phyloP scores from a whole-genome alignment of 2,888 invertebrate species.

The Acronicta aceris region DNA sequence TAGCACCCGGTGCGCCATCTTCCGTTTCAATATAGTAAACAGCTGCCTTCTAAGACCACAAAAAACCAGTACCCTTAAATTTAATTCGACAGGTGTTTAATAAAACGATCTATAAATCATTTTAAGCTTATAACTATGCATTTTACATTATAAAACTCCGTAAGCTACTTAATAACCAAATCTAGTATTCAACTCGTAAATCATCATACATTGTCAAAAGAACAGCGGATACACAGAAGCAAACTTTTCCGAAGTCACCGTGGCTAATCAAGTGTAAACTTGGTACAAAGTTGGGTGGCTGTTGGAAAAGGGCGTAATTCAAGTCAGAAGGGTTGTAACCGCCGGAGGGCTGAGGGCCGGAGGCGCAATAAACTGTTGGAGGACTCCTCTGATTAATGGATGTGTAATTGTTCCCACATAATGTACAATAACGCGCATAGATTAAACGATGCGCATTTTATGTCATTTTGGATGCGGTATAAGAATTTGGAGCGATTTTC shows the following conservation, averaged over 20 bases:
- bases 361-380: slow-evolving; percentile 79
- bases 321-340: slow-evolving; percentile 76
- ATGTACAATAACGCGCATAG: slow-evolving; percentile 80
- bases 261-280: slow-evolving; percentile 83
- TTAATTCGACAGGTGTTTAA: slow-evolving; percentile 24
- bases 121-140: slow-evolving; percentile 15
- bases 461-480: slow-evolving; percentile 42
- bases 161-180: slow-evolving; percentile 41
- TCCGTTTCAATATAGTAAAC: neutral
- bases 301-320: slow-evolving; percentile 75
- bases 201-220: slow-evolving; percentile 62
- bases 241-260: slow-evolving; percentile 70
- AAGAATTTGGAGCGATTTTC: neutral
- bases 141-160: slow-evolving; percentile 16
- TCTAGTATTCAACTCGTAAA: slow-evolving; percentile 56
- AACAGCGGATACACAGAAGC: slow-evolving; percentile 63
- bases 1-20: neutral
- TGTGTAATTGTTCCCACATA: slow-evolving; percentile 86
- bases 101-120: slow-evolving; percentile 4
- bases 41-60: slow-evolving; percentile 7
- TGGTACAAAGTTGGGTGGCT: slow-evolving; percentile 72
- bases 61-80: slow-evolving; percentile 4
- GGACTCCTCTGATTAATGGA: slow-evolving; percentile 82
- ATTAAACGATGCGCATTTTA: slow-evolving; percentile 62
- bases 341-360: slow-evolving; percentile 75